Conservation (phyloP, 2,797 vertebrate species). For the Chelonia mydas region DNA sequence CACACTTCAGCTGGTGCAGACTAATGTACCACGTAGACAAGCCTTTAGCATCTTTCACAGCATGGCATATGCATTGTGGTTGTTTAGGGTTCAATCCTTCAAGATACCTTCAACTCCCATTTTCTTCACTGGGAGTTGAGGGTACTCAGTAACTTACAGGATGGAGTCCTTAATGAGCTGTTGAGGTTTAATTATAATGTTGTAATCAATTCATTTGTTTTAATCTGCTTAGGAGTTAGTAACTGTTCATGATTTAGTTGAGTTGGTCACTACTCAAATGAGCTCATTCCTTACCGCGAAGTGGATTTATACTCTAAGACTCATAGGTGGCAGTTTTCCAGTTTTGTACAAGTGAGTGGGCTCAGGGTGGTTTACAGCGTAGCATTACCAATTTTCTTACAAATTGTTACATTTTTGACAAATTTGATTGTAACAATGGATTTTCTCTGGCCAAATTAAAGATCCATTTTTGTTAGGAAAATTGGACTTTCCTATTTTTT, state of each 20-base stretch:
- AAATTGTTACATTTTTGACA: not conserved
- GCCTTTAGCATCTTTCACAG: not conserved
- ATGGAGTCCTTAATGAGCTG: not conserved
- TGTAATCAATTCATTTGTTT: constrained; percentile 2
- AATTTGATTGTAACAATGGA: not conserved
- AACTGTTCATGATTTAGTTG: constrained; percentile 1
- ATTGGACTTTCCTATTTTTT: not conserved
- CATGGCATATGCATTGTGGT: not conserved
- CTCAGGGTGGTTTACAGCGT: not conserved
- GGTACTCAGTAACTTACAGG: not conserved
- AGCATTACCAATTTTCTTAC: not conserved
- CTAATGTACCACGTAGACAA: not conserved
- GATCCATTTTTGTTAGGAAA: not conserved
- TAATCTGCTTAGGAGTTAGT: constrained; percentile 2
- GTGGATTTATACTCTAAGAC: not conserved
- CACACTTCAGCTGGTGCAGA: not conserved
- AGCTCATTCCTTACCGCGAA: not conserved
- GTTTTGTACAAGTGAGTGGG: not conserved
- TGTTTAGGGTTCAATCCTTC: not conserved
- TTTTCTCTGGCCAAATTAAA: not conserved
- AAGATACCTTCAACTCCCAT: not conserved
- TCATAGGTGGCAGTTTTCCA: not conserved
- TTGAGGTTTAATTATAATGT: not conserved
- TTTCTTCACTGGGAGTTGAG: not conserved
- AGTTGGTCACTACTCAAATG: not conserved